Evolutionary conservation across 2,797 vertebrate species (phyloP).

Genomic region (Rhabdophis nuchalis): DNA sequence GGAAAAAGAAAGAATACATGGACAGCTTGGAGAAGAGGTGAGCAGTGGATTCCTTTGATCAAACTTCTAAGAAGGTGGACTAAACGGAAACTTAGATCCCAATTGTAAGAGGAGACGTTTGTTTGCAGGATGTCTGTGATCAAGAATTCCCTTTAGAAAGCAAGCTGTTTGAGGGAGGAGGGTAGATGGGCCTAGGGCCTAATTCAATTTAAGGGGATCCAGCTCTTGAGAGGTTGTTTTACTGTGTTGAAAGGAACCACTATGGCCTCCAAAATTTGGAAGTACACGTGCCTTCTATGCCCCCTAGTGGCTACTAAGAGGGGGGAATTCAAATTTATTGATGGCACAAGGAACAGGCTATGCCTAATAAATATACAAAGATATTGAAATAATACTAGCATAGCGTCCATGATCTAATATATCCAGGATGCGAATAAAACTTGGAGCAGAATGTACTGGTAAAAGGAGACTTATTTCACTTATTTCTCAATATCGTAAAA

Average conservation of each 20-base stretch:
- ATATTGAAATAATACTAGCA: neutral
- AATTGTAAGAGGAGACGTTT: neutral
- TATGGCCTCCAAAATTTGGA: neutral
- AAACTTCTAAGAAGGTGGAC: neutral
- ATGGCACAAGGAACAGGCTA: neutral
- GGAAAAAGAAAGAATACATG: conserved; percentile 99
- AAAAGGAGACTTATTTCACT: neutral
- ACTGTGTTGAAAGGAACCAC: neutral
- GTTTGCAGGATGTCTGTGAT: neutral
- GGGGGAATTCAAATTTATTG: neutral
- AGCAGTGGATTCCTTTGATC: conserved; percentile 45
- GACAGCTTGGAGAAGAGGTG: conserved; percentile 97
- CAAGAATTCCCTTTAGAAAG: neutral
- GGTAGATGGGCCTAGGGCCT: neutral
- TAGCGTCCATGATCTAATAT: neutral
- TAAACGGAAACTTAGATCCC: neutral
- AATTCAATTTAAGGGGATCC: conserved; percentile 3
- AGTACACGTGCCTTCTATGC: conserved; percentile 55
- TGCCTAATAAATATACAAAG: neutral
- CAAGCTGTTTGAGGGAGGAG: neutral
- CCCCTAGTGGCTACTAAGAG: conserved; percentile 62
- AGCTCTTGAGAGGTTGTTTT: conserved; percentile 13
- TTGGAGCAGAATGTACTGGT: neutral
- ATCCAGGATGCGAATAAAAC: neutral
- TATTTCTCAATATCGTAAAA: neutral